Conservation (phyloP, 2,888 invertebrate genomes). For the Cosmia pyralina region DNA sequence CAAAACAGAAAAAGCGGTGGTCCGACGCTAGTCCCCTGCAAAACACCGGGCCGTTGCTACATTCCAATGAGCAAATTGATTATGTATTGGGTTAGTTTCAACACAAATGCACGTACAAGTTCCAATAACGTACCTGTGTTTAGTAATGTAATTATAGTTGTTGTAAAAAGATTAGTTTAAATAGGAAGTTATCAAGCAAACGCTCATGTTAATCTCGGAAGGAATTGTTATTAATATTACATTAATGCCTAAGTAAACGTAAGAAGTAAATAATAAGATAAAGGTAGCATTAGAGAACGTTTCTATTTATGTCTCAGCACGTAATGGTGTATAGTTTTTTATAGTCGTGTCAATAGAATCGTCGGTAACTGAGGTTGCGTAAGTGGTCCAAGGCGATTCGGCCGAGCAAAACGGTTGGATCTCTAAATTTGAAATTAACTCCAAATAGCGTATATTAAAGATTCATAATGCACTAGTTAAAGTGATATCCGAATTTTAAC, state of each 20-base stretch:
- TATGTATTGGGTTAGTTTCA: conserved; percentile 66
- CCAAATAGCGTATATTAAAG: conserved; percentile 45
- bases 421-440: conserved; percentile 70
- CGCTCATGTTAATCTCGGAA: conserved; percentile 43
- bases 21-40: conserved; percentile 54
- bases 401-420: conserved; percentile 74
- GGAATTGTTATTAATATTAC: conserved; percentile 29
- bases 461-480: conserved; percentile 40
- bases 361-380: conserved; percentile 72
- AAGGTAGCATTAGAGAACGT: conserved; percentile 11
- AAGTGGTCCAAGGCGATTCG: conserved; percentile 84
- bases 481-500: conserved; percentile 17
- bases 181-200: conserved; percentile 60
- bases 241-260: conserved; percentile 28
- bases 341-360: conserved; percentile 63
- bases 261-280: not conserved
- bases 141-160: conserved; percentile 58
- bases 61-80: conserved; percentile 66
- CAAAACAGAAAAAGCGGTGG: conserved; percentile 57
- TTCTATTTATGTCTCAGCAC: conserved; percentile 10
- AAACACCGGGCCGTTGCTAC: conserved; percentile 65
- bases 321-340: conserved; percentile 35
- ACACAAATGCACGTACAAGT: conserved; percentile 70
- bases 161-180: conserved; percentile 57
- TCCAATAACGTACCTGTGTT: conserved; percentile 62